A percentile compares a stretch with the other conserved stretches of the same genome.
Conservation (phyloP, 2,797 vertebrate species). For the Tadarida brasiliensis region DNA sequence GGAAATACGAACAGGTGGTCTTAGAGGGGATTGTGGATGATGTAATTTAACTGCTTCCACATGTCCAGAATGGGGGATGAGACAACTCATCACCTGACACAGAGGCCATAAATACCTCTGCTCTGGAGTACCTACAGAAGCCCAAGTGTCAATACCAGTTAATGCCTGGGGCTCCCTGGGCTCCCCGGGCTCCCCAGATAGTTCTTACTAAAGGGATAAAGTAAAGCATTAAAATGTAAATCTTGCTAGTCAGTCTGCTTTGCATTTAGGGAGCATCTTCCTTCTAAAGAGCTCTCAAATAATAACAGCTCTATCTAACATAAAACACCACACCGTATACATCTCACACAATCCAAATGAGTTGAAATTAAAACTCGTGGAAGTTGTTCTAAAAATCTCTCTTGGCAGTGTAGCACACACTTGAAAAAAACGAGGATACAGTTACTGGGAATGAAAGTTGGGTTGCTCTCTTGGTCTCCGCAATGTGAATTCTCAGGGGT, state of each 20-base stretch:
- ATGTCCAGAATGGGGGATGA: background rate
- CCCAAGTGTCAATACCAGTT: constrained; percentile 13
- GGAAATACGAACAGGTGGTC: constrained; percentile 21
- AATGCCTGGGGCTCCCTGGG: background rate
- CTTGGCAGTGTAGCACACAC: background rate
- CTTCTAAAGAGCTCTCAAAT: constrained; percentile 69
- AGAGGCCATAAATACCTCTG: background rate
- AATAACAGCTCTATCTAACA: constrained; percentile 71
- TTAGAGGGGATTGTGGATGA: background rate
- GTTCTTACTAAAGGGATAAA: constrained; percentile 23
- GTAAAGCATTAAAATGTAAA: constrained; percentile 56
- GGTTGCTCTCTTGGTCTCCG: constrained; percentile 64
- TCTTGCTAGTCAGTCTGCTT: constrained; percentile 48
- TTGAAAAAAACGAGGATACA: background rate
- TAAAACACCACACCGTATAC: constrained; percentile 55
- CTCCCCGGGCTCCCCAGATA: background rate
- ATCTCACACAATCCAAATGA: constrained; percentile 60
- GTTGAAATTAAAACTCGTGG: constrained; percentile 73
- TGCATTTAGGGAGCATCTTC: constrained; percentile 64
- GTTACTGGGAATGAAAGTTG: constrained; percentile 52
- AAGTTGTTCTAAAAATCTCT: constrained; percentile 76
- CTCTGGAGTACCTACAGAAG: background rate
- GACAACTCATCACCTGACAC: background rate
- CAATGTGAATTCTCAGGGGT: constrained; percentile 34
- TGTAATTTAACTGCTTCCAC: background rate